Evolutionary conservation across 2,113 vertebrate genomes (phyloP).

Genomic region (Clarias batrachus): DNA sequence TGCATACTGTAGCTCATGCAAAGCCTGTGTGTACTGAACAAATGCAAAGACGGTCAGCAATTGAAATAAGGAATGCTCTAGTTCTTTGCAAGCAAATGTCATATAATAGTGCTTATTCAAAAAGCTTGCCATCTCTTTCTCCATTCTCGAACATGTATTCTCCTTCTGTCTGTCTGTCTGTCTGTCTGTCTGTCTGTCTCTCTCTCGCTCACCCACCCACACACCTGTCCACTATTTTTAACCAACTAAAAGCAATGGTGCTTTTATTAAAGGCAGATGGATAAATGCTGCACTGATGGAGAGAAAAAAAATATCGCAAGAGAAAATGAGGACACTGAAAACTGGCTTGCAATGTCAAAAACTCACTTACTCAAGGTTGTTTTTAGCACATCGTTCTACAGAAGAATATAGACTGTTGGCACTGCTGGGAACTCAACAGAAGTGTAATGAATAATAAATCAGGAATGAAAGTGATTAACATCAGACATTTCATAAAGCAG

Average conservation of each 20-base stretch:
- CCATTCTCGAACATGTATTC: background rate
- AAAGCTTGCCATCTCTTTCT: background rate
- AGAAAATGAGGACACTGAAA: slow-evolving; percentile 22
- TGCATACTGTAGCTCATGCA: background rate
- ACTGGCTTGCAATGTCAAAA: slow-evolving; percentile 10
- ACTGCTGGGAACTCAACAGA: slow-evolving; percentile 3
- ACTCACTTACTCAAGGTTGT: slow-evolving; percentile 19
- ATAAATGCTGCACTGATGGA: background rate
- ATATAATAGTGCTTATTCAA: background rate
- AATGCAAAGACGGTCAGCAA: background rate
- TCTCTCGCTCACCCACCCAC: background rate
- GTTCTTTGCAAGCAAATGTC: slow-evolving; percentile 14
- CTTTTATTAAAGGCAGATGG: slow-evolving; percentile 29
- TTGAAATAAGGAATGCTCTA: background rate
- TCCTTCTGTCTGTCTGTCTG: background rate
- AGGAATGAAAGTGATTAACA: slow-evolving; percentile 1
- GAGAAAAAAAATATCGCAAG: background rate
- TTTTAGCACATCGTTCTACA: slow-evolving; percentile 30
- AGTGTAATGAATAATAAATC: slow-evolving; percentile 20
- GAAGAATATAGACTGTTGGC: background rate
- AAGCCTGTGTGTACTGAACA: background rate
- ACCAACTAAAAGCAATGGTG: slow-evolving; percentile 11
- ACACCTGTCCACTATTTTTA: background rate
- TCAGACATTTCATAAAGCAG: background rate
- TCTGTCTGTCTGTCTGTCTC: background rate